A percentile compares a stretch with the other conserved stretches of the same genome.
Conservation (phyloP, 2,888 invertebrate genomes). For the Cancer borealis region DNA sequence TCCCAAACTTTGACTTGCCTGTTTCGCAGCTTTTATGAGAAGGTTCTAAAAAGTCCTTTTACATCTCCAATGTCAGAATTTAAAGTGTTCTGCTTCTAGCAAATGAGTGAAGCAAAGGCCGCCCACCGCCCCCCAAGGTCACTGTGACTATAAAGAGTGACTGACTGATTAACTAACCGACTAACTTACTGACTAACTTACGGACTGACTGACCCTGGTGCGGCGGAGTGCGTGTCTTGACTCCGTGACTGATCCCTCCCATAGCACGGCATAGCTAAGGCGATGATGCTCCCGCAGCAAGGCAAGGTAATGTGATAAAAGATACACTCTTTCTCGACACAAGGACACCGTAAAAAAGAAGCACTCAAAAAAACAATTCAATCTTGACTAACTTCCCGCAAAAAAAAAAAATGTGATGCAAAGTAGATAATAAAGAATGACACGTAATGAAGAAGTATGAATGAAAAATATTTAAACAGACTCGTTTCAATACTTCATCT, state of each 20-base stretch:
- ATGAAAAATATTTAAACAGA: neutral
- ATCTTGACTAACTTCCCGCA: neutral
- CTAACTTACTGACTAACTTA: neutral
- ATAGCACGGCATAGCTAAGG: neutral
- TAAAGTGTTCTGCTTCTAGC: neutral
- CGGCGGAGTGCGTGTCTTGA: neutral
- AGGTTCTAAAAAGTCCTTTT: constrained; percentile 9
- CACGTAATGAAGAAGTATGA: neutral
- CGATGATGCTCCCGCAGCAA: neutral
- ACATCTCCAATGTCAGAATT: constrained; percentile 14
- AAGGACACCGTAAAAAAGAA: neutral
- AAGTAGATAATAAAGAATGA: neutral
- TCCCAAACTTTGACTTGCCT: constrained; percentile 33
- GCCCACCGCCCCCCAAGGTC: constrained; percentile 7
- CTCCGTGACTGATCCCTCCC: neutral
- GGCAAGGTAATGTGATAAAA: neutral
- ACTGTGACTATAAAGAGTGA: neutral
- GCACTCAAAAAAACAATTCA: neutral
- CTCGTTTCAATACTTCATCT: neutral
- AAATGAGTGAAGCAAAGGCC: neutral
- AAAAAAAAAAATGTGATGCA: neutral
- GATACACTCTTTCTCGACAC: neutral
- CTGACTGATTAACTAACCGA: neutral
- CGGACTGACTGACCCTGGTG: neutral
- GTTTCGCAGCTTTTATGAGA: constrained; percentile 29